These are phyloP conservation scores for Semicossyphus pulcher DNA, from an alignment of 2,113 vertebrate species.

Conservation along the genomic window DNA sequence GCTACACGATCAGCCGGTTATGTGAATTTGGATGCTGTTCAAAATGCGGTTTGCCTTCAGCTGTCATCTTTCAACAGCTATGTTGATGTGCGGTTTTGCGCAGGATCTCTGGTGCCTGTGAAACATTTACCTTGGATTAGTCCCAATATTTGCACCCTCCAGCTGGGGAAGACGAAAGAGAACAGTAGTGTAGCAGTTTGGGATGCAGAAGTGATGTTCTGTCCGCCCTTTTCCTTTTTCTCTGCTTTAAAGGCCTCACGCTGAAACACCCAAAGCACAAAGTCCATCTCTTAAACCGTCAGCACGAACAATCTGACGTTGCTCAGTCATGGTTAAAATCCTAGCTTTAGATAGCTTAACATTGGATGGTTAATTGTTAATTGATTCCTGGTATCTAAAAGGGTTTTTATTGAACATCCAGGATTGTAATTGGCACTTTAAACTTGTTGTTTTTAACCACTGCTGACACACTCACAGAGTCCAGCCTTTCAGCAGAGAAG, in stretches of 20 bases:
- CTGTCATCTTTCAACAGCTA: no score
- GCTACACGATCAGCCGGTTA: no score
- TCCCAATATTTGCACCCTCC: neutral
- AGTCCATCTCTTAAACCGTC: neutral
- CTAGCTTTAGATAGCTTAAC: neutral
- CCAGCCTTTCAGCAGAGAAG: conserved; percentile 56
- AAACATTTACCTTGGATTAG: neutral
- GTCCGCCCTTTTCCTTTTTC: conserved; percentile 19
- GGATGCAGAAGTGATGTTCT: conserved; percentile 38
- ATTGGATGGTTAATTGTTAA: neutral
- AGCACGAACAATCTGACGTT: neutral
- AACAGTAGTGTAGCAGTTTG: conserved; percentile 1
- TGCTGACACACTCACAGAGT: conserved; percentile 8
- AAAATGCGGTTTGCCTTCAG: no score
- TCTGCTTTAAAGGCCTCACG: conserved; percentile 34
- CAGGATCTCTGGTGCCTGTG: neutral
- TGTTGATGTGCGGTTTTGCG: no score
- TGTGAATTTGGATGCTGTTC: no score
- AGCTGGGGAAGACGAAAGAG: neutral
- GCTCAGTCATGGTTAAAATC: neutral
- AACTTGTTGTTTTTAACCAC: conserved; percentile 10
- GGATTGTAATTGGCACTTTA: conserved; percentile 49
- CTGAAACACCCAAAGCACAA: conserved; percentile 59
- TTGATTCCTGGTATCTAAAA: neutral
- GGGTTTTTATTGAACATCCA: neutral